phyloP scores from a whole-genome alignment of 2,113 vertebrate genomes.

The Cathartes aura region DNA sequence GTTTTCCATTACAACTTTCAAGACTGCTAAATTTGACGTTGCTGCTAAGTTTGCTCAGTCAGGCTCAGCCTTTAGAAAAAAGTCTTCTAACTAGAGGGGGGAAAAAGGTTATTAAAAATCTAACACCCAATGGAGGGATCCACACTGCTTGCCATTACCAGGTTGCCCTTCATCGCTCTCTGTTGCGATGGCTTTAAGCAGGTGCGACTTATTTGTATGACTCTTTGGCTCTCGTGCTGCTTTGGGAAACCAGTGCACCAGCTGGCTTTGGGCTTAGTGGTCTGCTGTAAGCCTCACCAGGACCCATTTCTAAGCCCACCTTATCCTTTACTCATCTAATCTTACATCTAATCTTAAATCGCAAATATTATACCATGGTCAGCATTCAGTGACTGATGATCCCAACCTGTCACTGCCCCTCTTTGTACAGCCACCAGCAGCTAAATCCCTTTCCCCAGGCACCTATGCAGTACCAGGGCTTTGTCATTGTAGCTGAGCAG shows the following conservation, averaged over 20 bases:
- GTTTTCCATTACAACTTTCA: slow-evolving; percentile 8
- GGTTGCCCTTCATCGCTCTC: not conserved
- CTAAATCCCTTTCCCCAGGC: not conserved
- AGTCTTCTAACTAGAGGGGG: not conserved
- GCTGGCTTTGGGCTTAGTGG: not conserved
- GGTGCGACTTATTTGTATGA: not conserved
- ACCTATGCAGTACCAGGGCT: not conserved
- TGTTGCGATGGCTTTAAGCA: not conserved
- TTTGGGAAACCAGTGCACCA: not conserved
- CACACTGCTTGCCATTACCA: not conserved
- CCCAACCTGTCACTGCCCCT: not conserved
- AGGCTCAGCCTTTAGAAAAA: not conserved
- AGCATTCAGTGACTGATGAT: not conserved
- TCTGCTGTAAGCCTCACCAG: not conserved
- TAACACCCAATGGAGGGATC: not conserved
- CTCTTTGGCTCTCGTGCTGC: not conserved
- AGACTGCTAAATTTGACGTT: not conserved
- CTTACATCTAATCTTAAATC: not conserved
- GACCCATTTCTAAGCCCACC: not conserved
- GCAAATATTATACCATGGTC: not conserved
- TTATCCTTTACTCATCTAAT: not conserved
- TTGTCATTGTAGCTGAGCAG: not conserved
- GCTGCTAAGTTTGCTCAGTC: not conserved
- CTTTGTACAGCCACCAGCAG: not conserved
- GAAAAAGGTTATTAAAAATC: not conserved